Evolutionary conservation across 23 tunicate genomes (phyloP).

Genomic region (Phallusia fumigata): DNA sequence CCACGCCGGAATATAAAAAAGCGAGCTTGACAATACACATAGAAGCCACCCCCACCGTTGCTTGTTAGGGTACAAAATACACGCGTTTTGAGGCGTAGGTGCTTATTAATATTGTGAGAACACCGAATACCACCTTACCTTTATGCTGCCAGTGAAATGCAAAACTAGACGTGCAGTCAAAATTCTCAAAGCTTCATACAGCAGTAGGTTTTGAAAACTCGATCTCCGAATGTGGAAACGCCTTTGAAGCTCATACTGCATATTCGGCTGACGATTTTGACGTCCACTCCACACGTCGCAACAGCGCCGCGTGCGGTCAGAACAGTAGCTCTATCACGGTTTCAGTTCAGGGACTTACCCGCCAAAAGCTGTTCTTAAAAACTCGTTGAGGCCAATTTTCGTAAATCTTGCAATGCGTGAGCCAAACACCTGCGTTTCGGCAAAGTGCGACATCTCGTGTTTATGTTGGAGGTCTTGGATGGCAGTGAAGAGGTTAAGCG

Average conservation of each 20-base stretch:
- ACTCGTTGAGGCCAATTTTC: conserved; percentile 29
- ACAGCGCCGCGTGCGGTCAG: conserved; percentile 8
- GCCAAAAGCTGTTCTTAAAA: conserved; percentile 5
- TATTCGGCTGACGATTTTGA: conserved; percentile 1
- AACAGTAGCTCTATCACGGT: not conserved
- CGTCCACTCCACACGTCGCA: not conserved
- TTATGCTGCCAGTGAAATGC: too few relatives aligned
- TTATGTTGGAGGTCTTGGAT: not conserved
- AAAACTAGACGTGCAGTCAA: too few relatives aligned
- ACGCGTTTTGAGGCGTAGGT: too few relatives aligned
- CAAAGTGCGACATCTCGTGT: not conserved
- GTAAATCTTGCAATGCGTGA: conserved; percentile 55
- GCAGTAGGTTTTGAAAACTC: too few relatives aligned
- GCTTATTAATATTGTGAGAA: too few relatives aligned
- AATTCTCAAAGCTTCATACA: too few relatives aligned
- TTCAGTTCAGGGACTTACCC: not conserved
- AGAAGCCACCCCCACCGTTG: too few relatives aligned
- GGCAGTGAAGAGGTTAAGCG: not conserved
- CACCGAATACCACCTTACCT: too few relatives aligned
- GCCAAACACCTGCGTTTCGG: not conserved
- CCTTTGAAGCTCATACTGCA: not conserved
- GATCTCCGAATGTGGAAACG: too few relatives aligned
- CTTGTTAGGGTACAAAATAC: too few relatives aligned
- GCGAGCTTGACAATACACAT: too few relatives aligned
- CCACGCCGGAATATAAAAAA: too few relatives aligned